Evolutionary conservation across 2,888 invertebrate species (phyloP).

Genomic region (Candidula unifasciata): DNA sequence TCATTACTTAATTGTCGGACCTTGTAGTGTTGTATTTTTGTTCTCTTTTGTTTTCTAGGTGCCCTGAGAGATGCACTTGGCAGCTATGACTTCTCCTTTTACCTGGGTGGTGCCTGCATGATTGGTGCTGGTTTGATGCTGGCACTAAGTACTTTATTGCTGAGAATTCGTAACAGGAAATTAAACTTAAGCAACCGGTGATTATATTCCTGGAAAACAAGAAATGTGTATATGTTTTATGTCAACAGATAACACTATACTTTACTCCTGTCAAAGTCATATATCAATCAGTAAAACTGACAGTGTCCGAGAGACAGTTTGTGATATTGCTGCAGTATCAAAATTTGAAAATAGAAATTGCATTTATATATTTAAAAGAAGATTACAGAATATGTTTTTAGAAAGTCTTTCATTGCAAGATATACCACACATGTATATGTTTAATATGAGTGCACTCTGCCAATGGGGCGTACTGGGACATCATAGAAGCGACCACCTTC

Average conservation of each 20-base stretch:
- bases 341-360: no score
- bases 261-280: not conserved
- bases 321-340: no score
- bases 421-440: no score
- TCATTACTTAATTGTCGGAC: no score
- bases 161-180: not conserved
- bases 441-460: no score
- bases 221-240: not conserved
- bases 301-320: no score
- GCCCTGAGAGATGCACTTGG: conserved; percentile 26
- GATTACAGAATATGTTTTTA: no score
- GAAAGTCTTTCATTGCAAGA: no score
- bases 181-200: not conserved
- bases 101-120: conserved; percentile 36
- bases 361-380: no score
- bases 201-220: not conserved
- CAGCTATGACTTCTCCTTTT: conserved; percentile 36
- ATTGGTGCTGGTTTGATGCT: conserved; percentile 2
- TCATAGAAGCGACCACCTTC: no score
- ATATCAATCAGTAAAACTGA: not conserved
- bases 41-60: conserved; percentile 7
- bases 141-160: not conserved
- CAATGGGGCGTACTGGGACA: no score
- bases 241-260: not conserved
- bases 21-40: not conserved